Conservation (phyloP, 2,888 invertebrate genomes). For the Tipula lateralis region DNA sequence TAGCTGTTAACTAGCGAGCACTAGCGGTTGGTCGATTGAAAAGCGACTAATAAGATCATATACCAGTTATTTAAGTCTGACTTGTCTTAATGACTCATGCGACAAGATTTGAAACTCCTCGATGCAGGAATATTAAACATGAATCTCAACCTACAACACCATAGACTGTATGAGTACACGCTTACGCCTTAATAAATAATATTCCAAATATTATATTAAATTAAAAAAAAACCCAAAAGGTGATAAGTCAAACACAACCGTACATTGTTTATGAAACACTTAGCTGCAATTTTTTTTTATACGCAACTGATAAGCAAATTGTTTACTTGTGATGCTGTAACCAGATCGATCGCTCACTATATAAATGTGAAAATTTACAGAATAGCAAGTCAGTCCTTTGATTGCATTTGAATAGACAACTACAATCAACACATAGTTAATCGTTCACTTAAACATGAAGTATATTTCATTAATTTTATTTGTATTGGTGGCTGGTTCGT, state of each 20-base stretch:
- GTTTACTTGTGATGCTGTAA: neutral
- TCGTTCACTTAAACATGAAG: neutral
- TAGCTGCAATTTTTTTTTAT: neutral
- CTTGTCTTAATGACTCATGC: too few species aligned
- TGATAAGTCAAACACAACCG: neutral
- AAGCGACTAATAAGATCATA: too few species aligned
- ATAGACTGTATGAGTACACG: too few species aligned
- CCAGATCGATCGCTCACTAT: neutral
- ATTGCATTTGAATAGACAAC: slow-evolving; percentile 58
- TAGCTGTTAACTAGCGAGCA: too few species aligned
- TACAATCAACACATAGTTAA: neutral
- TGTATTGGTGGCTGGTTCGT: neutral
- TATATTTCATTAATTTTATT: neutral
- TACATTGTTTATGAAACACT: neutral
- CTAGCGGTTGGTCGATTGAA: too few species aligned
- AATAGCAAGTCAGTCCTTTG: slow-evolving; percentile 62
- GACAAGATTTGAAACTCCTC: too few species aligned
- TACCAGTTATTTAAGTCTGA: too few species aligned
- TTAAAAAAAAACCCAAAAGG: neutral
- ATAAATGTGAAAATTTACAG: neutral
- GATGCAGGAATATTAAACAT: too few species aligned
- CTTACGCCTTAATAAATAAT: too few species aligned
- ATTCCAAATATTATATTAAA: neutral
- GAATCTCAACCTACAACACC: too few species aligned
- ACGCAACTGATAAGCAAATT: neutral